These are phyloP conservation scores for Ramphastos sulfuratus DNA, from an alignment of 2,113 vertebrate genomes.

Conservation along the genomic window DNA sequence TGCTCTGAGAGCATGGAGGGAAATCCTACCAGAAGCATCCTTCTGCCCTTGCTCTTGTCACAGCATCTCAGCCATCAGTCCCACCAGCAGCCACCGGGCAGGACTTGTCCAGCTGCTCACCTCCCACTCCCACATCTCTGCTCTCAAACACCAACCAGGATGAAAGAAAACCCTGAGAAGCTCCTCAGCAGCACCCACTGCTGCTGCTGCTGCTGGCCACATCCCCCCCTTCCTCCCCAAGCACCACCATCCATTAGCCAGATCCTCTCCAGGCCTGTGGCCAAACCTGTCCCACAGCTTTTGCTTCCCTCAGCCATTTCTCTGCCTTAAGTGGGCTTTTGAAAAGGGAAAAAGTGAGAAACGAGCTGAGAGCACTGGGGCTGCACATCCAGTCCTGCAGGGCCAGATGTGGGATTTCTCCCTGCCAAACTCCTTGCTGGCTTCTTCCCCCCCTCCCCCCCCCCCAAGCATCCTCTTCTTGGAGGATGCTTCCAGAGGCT, in stretches of 20 bases:
- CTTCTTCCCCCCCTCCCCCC: background rate
- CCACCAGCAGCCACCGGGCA: background rate
- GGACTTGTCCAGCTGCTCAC: rapidly evolving
- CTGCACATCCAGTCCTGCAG: background rate
- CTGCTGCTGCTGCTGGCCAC: rapidly evolving
- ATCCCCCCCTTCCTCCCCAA: background rate
- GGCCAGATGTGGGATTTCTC: background rate
- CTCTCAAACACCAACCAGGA: background rate
- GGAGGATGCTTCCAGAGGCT: background rate
- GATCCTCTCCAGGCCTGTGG: background rate
- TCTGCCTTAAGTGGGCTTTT: background rate
- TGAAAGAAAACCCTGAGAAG: background rate
- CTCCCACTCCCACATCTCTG: background rate
- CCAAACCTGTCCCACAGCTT: background rate
- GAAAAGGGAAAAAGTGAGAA: constrained; percentile 13
- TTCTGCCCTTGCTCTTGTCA: background rate
- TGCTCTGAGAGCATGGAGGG: background rate
- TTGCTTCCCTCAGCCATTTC: background rate
- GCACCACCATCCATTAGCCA: background rate
- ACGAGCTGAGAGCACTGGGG: background rate
- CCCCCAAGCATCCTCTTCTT: rapidly evolving
- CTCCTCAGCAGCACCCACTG: background rate
- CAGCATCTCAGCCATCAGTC: background rate
- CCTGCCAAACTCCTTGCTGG: background rate
- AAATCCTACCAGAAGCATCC: background rate